Percentiles rank a stretch among this genome's conserved stretches.
These are phyloP conservation scores for Hydropsyche betteni DNA, from an alignment of 2,888 invertebrate species.

Conservation along the genomic window DNA sequence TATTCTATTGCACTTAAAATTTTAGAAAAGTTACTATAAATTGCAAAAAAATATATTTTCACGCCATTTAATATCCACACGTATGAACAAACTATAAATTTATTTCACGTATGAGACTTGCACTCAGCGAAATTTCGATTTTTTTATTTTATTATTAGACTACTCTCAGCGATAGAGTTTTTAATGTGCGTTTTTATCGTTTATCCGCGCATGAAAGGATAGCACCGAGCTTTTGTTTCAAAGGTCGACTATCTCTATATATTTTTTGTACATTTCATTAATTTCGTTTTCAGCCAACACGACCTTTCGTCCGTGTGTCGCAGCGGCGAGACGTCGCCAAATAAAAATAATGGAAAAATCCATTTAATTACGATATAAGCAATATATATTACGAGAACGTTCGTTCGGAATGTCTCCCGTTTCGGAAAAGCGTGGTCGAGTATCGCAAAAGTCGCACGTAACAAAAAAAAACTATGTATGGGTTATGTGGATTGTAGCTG, in stretches of 20 bases:
- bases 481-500: constrained; percentile 7
- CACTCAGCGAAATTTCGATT: constrained; percentile 5
- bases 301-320: not conserved
- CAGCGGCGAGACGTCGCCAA: constrained; percentile 44
- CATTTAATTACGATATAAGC: constrained; percentile 48
- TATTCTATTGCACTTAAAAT: too few relatives aligned
- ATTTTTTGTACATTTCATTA: too few relatives aligned
- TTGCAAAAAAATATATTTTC: too few relatives aligned
- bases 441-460: not conserved
- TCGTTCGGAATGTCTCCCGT: not conserved
- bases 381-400: constrained; percentile 44
- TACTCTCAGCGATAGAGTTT: not conserved
- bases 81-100: too few relatives aligned
- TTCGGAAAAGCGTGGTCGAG: not conserved
- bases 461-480: too few relatives aligned
- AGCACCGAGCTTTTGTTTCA: not conserved
- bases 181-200: constrained; percentile 21
- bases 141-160: not conserved
- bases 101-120: not conserved
- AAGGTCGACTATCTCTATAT: not conserved
- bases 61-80: too few relatives aligned
- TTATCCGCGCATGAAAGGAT: not conserved
- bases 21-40: too few relatives aligned
- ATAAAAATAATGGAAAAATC: constrained; percentile 38
- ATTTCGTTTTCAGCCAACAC: not conserved